These are phyloP conservation scores for Psittacula echo DNA, from an alignment of 2,797 vertebrate genomes.

Conservation along the genomic window DNA sequence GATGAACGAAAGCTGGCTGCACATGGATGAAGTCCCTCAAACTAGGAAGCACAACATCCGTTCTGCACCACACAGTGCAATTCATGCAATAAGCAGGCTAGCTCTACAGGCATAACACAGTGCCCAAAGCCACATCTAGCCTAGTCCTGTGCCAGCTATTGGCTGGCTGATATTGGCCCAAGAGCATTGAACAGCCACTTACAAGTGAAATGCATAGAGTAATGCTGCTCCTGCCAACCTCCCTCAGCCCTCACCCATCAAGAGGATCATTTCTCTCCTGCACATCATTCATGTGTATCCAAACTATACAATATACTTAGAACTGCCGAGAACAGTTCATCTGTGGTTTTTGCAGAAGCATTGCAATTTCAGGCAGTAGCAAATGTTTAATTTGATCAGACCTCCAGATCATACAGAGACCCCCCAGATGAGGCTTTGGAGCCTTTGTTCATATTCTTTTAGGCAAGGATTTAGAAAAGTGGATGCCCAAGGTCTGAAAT, in stretches of 20 bases:
- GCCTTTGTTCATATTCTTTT: background rate
- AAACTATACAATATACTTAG: background rate
- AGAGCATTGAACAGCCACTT: background rate
- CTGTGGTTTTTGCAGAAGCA: background rate
- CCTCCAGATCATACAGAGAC: background rate
- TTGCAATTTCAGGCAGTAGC: background rate
- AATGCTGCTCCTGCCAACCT: background rate
- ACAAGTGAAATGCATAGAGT: background rate
- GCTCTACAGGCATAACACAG: fast-evolving
- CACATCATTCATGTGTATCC: fast-evolving
- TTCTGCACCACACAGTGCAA: fast-evolving
- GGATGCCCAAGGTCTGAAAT: background rate
- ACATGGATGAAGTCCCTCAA: background rate
- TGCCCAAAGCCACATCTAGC: fast-evolving
- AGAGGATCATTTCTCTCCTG: background rate
- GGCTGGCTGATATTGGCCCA: background rate
- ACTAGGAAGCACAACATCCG: background rate
- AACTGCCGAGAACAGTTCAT: background rate
- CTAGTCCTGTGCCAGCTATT: background rate
- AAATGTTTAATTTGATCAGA: background rate
- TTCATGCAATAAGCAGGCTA: fast-evolving
- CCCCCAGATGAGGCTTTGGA: background rate
- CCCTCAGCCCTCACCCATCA: background rate
- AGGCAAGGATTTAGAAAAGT: background rate
- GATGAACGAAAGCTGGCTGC: background rate